phyloP scores from a whole-genome alignment of 2,888 invertebrate genomes.

The Xanthorhoe designata region DNA sequence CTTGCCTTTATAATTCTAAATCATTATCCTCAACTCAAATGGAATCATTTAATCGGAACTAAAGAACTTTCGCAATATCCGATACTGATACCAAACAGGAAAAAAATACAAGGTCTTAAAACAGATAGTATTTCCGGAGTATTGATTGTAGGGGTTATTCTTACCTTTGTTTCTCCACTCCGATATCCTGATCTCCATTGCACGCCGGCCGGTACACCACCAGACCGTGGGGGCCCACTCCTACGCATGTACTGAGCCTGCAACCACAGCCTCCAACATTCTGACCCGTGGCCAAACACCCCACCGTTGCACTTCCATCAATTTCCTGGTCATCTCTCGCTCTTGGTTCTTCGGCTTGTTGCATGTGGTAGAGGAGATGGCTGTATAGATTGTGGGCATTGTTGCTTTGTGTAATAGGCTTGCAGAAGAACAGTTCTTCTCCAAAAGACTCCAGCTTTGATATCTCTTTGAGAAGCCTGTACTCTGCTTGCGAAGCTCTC shows the following conservation, averaged over 20 bases:
- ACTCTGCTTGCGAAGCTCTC: constrained; percentile 92
- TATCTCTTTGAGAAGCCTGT: constrained; percentile 93
- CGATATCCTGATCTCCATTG: constrained; percentile 85
- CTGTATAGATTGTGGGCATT: constrained; percentile 92
- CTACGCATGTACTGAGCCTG: constrained; percentile 85
- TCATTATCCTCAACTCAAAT: too few relatives aligned
- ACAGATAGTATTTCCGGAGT: background rate
- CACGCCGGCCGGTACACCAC: constrained; percentile 87
- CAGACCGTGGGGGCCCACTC: constrained; percentile 94
- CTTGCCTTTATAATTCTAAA: too few relatives aligned
- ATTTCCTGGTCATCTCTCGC: constrained; percentile 77
- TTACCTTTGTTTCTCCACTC: constrained; percentile 88
- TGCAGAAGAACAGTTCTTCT: constrained; percentile 92
- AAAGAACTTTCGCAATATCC: constrained; percentile 5
- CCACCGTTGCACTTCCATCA: constrained; percentile 77
- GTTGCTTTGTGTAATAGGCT: constrained; percentile 84
- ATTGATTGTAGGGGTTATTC: constrained; percentile 20
- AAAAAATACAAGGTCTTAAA: constrained; percentile 12
- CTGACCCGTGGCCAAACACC: constrained; percentile 76
- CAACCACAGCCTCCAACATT: constrained; percentile 78
- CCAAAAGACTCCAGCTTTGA: constrained; percentile 93
- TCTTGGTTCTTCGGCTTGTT: constrained; percentile 83
- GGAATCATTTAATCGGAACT: too few relatives aligned
- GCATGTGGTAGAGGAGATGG: constrained; percentile 87
- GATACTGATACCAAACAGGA: constrained; percentile 23